Conservation (phyloP, 2,797 vertebrate genomes). For the Enteromius radiatus region DNA sequence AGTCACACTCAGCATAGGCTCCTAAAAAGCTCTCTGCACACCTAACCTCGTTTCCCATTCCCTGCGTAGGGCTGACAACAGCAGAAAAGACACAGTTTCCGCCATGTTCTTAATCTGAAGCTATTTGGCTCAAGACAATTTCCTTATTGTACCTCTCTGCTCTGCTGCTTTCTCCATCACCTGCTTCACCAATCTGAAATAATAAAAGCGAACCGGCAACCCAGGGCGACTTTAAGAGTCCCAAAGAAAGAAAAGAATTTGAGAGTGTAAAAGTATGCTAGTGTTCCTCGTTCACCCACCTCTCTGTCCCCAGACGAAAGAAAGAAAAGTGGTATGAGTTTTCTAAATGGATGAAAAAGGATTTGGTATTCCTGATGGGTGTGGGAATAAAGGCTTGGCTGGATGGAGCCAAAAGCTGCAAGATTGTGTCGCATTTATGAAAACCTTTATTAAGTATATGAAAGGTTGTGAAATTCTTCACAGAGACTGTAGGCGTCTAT, state of each 20-base stretch:
- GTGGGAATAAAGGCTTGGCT: conserved; percentile 46
- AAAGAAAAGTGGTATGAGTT: conserved; percentile 24
- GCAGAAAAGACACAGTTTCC: conserved; percentile 35
- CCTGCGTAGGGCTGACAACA: conserved; percentile 43
- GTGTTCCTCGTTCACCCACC: conserved; percentile 24
- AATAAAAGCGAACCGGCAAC: conserved; percentile 49
- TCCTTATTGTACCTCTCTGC: conserved; percentile 51
- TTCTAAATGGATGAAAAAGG: conserved; percentile 50
- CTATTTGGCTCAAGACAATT: conserved; percentile 41
- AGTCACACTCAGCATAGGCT: conserved; percentile 3
- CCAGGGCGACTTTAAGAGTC: conserved; percentile 14
- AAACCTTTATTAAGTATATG: conserved; percentile 60
- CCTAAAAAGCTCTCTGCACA: conserved; percentile 12
- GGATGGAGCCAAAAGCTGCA: conserved; percentile 46
- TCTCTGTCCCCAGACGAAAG: background rate
- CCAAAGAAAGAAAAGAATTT: conserved; percentile 10
- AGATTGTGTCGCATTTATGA: conserved; percentile 49
- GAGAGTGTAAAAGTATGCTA: conserved; percentile 16
- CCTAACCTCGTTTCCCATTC: conserved; percentile 17
- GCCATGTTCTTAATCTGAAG: conserved; percentile 48
- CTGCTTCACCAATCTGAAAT: conserved; percentile 54
- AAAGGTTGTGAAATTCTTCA: conserved; percentile 54
- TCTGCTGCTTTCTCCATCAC: conserved; percentile 45
- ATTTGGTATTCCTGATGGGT: conserved; percentile 4
- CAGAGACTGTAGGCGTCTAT: background rate